These are phyloP conservation scores for Zele albiditarsus DNA, from an alignment of 2,888 invertebrate genomes.

Conservation along the genomic window DNA sequence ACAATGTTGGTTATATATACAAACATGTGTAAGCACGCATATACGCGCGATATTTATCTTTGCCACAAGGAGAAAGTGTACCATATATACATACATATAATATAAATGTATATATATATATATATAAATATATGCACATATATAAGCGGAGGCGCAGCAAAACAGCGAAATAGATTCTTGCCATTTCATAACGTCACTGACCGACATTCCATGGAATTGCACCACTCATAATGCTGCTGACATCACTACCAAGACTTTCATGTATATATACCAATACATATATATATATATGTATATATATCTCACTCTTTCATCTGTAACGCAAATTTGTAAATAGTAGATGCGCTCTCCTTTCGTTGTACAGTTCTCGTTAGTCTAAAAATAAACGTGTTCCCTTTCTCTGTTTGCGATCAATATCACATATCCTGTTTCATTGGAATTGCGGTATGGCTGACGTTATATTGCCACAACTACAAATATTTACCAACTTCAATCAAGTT, in stretches of 20 bases:
- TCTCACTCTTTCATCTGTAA: slow-evolving; percentile 12
- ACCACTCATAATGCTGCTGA: slow-evolving; percentile 36
- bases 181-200: slow-evolving; percentile 69
- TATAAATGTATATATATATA: not conserved
- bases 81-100: slow-evolving; percentile 4
- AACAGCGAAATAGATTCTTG: slow-evolving; percentile 64
- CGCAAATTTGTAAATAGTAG: slow-evolving; percentile 29
- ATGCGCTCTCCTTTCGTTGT: slow-evolving; percentile 28
- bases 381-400: slow-evolving; percentile 23
- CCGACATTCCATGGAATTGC: slow-evolving; percentile 63
- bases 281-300: not conserved
- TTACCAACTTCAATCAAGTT: slow-evolving; percentile 17
- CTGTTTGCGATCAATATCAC: slow-evolving; percentile 25
- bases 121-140: not conserved
- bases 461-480: slow-evolving; percentile 25
- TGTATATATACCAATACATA: not conserved
- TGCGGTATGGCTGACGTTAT: not conserved
- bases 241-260: slow-evolving; percentile 19
- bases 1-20: slow-evolving; percentile 9
- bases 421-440: slow-evolving; percentile 32
- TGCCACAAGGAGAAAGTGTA: slow-evolving; percentile 27
- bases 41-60: slow-evolving; percentile 32
- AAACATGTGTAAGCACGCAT: not conserved
- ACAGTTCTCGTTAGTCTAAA: slow-evolving; percentile 24
- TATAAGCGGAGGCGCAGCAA: slow-evolving; percentile 23